phyloP scores from a whole-genome alignment of 2,888 invertebrate genomes.

The Gortyna flavago region DNA sequence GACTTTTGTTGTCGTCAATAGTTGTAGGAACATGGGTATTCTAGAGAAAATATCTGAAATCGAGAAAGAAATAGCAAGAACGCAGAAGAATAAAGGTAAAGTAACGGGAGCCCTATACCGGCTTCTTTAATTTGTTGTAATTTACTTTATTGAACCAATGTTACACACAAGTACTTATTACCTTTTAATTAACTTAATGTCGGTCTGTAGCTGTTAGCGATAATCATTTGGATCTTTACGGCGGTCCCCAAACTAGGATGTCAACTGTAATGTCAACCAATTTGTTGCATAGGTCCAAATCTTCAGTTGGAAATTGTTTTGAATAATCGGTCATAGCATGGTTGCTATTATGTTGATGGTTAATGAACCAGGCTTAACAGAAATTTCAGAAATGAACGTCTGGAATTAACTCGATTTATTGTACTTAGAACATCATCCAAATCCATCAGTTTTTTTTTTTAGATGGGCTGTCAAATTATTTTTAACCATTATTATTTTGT shows the following conservation, averaged over 20 bases:
- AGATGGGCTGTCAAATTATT: neutral
- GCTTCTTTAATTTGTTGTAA: neutral
- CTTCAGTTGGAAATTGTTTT: conserved; percentile 7
- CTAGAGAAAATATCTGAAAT: conserved; percentile 99
- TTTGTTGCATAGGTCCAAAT: neutral
- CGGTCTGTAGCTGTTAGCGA: too few relatives aligned
- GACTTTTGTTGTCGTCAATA: conserved; percentile 62
- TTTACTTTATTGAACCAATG: too few relatives aligned
- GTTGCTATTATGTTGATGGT: neutral
- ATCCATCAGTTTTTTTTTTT: neutral
- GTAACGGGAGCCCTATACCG: neutral
- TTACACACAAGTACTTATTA: too few relatives aligned
- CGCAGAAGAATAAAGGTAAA: conserved; percentile 99
- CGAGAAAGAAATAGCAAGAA: conserved; percentile 99
- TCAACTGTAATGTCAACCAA: neutral
- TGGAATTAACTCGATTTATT: neutral
- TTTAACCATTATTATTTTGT: neutral
- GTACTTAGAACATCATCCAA: neutral
- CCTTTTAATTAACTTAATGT: too few relatives aligned
- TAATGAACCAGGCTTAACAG: neutral
- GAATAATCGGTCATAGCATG: neutral
- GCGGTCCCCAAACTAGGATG: too few relatives aligned
- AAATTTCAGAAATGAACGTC: conserved; percentile 52
- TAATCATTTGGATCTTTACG: too few relatives aligned
- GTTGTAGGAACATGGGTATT: conserved; percentile 95